Evolutionary conservation across 2,797 vertebrate species (phyloP), one percentile per base, ranked within the genome.

Genomic region (Notolabrus celidotus): DNA sequence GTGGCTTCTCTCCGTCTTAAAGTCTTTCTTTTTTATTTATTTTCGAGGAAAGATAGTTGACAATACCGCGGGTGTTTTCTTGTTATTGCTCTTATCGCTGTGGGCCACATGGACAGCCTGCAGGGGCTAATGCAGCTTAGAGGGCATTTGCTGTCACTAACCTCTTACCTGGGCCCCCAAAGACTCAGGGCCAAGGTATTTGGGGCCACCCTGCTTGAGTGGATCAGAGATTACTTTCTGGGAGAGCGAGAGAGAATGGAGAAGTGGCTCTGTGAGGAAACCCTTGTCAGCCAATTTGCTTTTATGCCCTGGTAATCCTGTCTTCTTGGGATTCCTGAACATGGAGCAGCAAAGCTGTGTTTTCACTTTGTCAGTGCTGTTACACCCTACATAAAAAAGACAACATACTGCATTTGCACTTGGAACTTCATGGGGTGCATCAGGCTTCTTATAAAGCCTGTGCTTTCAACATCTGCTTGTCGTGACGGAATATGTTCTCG

Each of bases 41-140:
- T 71, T 79, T 42, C 27, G 23, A 15, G 15, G 11, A 45, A 17
- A 23, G 34, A 12, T 41, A 41, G 50, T 51, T 75, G 79, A 68
- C 4, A 43, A 57, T n/a, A 43, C 5, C 10, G 55, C 54, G 29
- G 41, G 70, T 50, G 57, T 77, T 82, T 75, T 80, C 76, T 77
- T 83, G 76, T 66, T 86, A 49, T 29, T 72, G 77, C 77, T 3
- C 79, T 91, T 90, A 92, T 93, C 88, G 22, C 76, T 42, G 51
- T 36, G 47, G 74, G 74, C 79, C 92, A 91, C 79, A 84, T 43
- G 75, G 74, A 52, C 67, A 81, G 71, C 74, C 66, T 43, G 64
- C n/a, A 17, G 29, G 74, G 59, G 76, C 67, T 90, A 88, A 92
- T 84, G 45, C 71, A 43, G 90, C 80, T 92, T 91, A 88, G 65